Conservation (phyloP, 2,888 invertebrate species). For the Harmothoe impar region DNA sequence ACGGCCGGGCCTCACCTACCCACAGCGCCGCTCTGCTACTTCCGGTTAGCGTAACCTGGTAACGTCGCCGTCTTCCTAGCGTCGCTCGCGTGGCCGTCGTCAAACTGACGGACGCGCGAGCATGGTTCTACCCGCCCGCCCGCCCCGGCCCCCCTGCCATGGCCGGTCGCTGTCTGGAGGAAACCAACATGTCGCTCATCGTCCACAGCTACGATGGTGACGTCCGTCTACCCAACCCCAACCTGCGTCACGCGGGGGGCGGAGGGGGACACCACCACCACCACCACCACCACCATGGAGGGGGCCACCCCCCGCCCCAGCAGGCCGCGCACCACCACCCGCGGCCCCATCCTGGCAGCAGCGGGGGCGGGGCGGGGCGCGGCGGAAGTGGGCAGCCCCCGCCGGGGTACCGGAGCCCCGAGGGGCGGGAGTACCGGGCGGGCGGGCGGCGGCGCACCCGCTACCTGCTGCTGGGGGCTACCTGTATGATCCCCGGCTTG, state of each 20-base stretch:
- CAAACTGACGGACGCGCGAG: slow-evolving; percentile 41
- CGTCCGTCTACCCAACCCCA: slow-evolving; percentile 50
- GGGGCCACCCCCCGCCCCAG: background rate
- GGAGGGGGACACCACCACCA: slow-evolving; percentile 3
- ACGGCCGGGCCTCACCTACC: too few relatives aligned
- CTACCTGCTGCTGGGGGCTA: slow-evolving; percentile 62
- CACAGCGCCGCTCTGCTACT: too few relatives aligned
- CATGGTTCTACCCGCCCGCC: slow-evolving; percentile 55
- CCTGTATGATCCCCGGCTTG: slow-evolving; percentile 63
- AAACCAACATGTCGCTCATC: slow-evolving; percentile 57
- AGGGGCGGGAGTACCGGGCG: slow-evolving; percentile 42
- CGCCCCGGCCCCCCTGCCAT: slow-evolving; percentile 19
- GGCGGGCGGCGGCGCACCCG: slow-evolving; percentile 44
- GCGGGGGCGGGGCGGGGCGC: background rate
- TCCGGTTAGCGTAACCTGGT: background rate
- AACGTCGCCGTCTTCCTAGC: background rate
- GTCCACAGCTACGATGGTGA: slow-evolving; percentile 57
- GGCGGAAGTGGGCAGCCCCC: background rate
- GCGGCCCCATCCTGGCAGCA: background rate
- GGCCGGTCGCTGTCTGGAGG: slow-evolving; percentile 33
- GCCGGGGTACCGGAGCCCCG: background rate
- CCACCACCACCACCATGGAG: slow-evolving; percentile 7
- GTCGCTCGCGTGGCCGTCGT: slow-evolving; percentile 14
- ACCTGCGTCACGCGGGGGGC: slow-evolving; percentile 25
- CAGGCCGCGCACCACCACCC: background rate